Evolutionary conservation across 2,888 invertebrate genomes (phyloP).

Genomic region (Macrophya alboannulata): DNA sequence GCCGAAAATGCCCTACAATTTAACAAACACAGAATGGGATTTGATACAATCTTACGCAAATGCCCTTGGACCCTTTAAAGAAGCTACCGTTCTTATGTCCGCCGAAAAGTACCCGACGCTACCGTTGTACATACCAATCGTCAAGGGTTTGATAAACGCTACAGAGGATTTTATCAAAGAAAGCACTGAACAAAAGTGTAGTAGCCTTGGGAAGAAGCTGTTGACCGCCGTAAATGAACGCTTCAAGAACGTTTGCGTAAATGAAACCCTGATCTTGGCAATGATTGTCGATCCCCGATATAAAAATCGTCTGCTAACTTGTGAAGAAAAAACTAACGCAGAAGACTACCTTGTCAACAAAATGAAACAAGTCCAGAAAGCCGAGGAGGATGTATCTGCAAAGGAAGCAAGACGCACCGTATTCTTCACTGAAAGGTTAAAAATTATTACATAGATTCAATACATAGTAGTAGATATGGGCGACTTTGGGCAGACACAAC

Average conservation of each 20-base stretch:
- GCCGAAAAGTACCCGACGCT: background rate
- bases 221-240: slow-evolving; percentile 1
- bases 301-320: background rate
- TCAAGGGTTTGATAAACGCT: background rate
- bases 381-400: slow-evolving; percentile 5
- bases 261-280: slow-evolving; percentile 1
- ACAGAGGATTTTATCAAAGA: background rate
- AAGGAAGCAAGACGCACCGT: background rate
- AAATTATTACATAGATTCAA: background rate
- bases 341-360: slow-evolving; percentile 6
- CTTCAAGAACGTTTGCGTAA: background rate
- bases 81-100: background rate
- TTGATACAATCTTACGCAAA: background rate
- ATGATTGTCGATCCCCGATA: background rate
- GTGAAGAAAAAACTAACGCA: background rate
- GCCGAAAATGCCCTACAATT: background rate
- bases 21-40: background rate
- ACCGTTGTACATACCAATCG: background rate
- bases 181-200: background rate
- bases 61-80: background rate
- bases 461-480: too few relatives aligned
- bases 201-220: background rate
- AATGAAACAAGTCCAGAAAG: background rate
- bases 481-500: too few relatives aligned
- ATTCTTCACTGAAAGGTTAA: background rate